Evolutionary conservation across 2,113 vertebrate genomes (phyloP), one percentile per base, ranked within the genome.

Genomic region (Calcarius ornatus): DNA sequence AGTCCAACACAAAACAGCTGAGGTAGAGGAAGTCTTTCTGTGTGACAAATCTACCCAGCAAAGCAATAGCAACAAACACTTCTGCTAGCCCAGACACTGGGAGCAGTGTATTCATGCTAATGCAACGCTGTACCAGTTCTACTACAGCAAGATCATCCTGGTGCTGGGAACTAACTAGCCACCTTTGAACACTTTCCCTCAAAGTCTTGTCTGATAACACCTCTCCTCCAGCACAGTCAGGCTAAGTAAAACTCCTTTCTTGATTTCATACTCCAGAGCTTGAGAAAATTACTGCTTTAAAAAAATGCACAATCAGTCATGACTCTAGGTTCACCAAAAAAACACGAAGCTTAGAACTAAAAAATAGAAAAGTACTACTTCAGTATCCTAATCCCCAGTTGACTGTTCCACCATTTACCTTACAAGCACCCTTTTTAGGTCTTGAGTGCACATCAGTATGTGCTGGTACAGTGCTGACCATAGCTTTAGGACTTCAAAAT

Each of bases 281-380:
- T 43, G n/a, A 16, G 19, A 10, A 53, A 86, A 42, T 14, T 50
- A 65, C 21, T 56, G 21, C 21, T 60, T 33, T 1, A 33, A 81
- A 82, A 47, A 66, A 30, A 9, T 14, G 7, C 9, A 43, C 2
- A 2, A 10, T 18, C 3, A 0, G 10, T 61, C n/a, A 47, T 42
- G 21, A 37, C 24, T 60, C 14, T 35, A 53, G 18, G 23, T 43
- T 38, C 24, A 48, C 10, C 23, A 75, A 88, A 88, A 66, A 23
- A 33, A 15, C 25, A 53, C 15, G 31, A 33, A 81, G 37, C 4
- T 28, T 35, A 9, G 14, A 15, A 51, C 10, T 54, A 54, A 77
- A 73, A 79, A 42, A 10, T 5, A 9, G n/a, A 48, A 56, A 30
- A 25, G 17, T 27, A 28, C 15, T 65, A 2, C 37, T 70, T 57